Conservation (phyloP, 2,888 invertebrate species). For the Encarsia formosa region DNA sequence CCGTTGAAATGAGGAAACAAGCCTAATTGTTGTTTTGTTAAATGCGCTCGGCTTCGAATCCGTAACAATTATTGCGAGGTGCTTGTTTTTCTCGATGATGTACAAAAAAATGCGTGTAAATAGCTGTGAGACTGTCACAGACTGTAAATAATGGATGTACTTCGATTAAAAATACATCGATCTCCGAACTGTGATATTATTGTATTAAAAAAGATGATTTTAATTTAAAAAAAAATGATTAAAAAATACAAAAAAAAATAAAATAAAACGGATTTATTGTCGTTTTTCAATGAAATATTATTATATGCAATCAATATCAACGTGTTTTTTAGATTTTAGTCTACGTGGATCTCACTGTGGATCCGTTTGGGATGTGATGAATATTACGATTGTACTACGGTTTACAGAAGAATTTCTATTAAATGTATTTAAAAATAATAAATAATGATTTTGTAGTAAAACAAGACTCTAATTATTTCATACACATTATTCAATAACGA, state of each 20-base stretch:
- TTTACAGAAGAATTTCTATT: conserved; percentile 20
- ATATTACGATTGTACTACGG: conserved; percentile 22
- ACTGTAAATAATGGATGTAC: conserved; percentile 37
- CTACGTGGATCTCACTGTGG: conserved; percentile 14
- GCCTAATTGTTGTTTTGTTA: too few species aligned
- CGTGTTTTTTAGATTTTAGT: conserved; percentile 25
- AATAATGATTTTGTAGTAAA: not conserved
- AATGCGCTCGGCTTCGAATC: too few species aligned
- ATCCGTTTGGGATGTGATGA: conserved; percentile 27
- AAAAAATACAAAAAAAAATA: too few species aligned
- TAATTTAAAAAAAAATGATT: too few species aligned
- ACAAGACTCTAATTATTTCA: too few species aligned
- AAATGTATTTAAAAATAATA: conserved; percentile 24
- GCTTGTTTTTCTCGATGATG: too few species aligned
- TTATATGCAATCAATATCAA: conserved; percentile 28
- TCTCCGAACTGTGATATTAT: conserved; percentile 52
- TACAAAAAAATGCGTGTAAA: conserved; percentile 26
- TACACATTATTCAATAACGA: too few species aligned
- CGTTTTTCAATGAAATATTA: conserved; percentile 33
- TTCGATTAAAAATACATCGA: conserved; percentile 44
- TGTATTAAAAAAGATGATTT: conserved; percentile 48
- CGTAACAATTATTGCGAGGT: too few species aligned
- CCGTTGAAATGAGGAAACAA: too few species aligned
- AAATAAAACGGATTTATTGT: conserved; percentile 39
- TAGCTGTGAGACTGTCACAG: conserved; percentile 31